phyloP scores from a whole-genome alignment of 2,113 vertebrate species.

The Rhinoderma darwinii region DNA sequence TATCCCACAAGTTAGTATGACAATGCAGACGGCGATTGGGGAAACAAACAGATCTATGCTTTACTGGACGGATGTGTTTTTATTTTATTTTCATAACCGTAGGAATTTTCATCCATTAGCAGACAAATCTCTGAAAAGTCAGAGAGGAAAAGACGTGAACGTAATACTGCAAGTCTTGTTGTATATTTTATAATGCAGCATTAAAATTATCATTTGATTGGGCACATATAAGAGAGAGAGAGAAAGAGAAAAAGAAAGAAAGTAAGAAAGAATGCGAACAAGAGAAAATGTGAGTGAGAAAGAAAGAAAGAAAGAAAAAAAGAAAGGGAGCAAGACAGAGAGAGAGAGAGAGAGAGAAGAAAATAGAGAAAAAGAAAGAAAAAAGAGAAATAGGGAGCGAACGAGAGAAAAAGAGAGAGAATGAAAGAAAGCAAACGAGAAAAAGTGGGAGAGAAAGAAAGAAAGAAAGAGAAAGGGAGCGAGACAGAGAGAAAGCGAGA shows the following conservation, averaged over 20 bases:
- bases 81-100: not conserved
- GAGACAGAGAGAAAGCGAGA: not conserved
- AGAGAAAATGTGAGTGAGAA: too few relatives aligned
- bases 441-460: too few relatives aligned
- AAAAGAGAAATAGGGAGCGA: too few relatives aligned
- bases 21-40: conserved; percentile 43
- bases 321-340: not conserved
- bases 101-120: not conserved
- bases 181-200: not conserved
- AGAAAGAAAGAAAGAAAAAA: not conserved
- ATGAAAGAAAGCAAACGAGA: too few relatives aligned
- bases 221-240: too few relatives aligned
- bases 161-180: not conserved
- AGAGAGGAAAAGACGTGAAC: not conserved
- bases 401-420: too few relatives aligned
- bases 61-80: not conserved
- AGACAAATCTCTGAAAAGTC: not conserved
- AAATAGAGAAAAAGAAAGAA: not conserved
- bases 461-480: not conserved
- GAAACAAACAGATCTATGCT: conserved; percentile 20
- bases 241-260: not conserved
- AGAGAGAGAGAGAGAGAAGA: not conserved
- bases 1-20: conserved; percentile 52
- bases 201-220: not conserved
- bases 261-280: not conserved